A percentile compares a stretch with the other conserved stretches of the same genome.
These are phyloP conservation scores for Malurus splendens DNA, from an alignment of 2,797 vertebrate species.

Conservation along the genomic window DNA sequence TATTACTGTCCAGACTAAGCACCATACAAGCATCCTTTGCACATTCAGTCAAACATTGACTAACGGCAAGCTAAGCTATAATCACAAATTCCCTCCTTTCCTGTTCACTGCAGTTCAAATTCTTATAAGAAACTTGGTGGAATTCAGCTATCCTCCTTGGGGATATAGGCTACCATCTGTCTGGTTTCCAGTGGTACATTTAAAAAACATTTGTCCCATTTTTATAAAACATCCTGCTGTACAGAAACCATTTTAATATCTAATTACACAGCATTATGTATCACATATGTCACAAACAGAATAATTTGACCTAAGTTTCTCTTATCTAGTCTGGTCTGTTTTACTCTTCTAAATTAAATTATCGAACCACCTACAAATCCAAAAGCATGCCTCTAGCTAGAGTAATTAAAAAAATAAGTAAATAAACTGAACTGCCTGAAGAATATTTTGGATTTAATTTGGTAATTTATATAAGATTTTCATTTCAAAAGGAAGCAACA, in stretches of 20 bases:
- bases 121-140: constrained; percentile 18
- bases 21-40: background rate
- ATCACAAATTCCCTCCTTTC: constrained; percentile 49
- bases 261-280: constrained; percentile 48
- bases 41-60: constrained; percentile 37
- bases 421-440: background rate
- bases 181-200: constrained; percentile 48
- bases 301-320: constrained; percentile 33
- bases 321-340: constrained; percentile 17
- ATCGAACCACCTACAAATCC: constrained; percentile 27
- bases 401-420: constrained; percentile 20
- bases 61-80: background rate
- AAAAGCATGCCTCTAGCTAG: background rate
- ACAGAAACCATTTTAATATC: constrained; percentile 51
- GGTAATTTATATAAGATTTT: constrained; percentile 7
- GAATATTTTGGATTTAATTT: constrained; percentile 28
- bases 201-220: constrained; percentile 54
- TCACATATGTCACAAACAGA: constrained; percentile 35
- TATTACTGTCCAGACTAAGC: constrained; percentile 35
- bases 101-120: constrained; percentile 37
- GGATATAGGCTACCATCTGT: constrained; percentile 52
- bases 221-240: constrained; percentile 44
- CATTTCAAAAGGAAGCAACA: background rate
- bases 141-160: constrained; percentile 49
- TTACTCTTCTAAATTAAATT: constrained; percentile 23